Evolutionary conservation across 2,888 invertebrate species (phyloP).

Genomic region (Rhagium mordax): DNA sequence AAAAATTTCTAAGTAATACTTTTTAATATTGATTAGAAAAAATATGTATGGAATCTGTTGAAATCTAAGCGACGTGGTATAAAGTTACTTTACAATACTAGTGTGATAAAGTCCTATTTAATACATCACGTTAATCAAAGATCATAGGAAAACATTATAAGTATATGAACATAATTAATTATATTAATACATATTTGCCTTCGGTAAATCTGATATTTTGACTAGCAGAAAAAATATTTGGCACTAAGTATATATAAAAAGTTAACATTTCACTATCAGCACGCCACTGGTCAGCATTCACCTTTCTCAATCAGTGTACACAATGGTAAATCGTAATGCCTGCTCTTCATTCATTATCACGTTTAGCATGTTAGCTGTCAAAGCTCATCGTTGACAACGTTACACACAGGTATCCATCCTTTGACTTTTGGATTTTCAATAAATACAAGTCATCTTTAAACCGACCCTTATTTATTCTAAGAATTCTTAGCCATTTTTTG

Average conservation of each 20-base stretch:
- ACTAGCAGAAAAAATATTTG: no score
- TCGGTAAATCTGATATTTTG: no score
- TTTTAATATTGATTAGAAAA: no score
- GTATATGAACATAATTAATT: no score
- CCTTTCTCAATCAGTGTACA: constrained; percentile 40
- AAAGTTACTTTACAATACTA: no score
- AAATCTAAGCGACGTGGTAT: no score
- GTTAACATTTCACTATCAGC: neutral
- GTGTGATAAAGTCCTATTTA: no score
- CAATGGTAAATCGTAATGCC: constrained; percentile 57
- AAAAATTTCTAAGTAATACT: no score
- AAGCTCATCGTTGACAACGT: constrained; percentile 30
- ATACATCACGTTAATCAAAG: no score
- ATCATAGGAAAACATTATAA: no score
- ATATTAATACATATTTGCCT: no score
- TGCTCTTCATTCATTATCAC: constrained; percentile 61
- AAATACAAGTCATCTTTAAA: constrained; percentile 26
- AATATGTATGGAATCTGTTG: no score
- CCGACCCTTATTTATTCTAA: constrained; percentile 12
- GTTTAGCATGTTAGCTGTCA: constrained; percentile 58
- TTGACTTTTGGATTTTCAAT: constrained; percentile 15
- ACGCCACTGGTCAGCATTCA: constrained; percentile 43
- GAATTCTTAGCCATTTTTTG: constrained; percentile 4
- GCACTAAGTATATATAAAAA: neutral
- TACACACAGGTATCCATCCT: constrained; percentile 29